phyloP scores from a whole-genome alignment of 2,113 vertebrate species.

The Gobiocypris rarus region DNA sequence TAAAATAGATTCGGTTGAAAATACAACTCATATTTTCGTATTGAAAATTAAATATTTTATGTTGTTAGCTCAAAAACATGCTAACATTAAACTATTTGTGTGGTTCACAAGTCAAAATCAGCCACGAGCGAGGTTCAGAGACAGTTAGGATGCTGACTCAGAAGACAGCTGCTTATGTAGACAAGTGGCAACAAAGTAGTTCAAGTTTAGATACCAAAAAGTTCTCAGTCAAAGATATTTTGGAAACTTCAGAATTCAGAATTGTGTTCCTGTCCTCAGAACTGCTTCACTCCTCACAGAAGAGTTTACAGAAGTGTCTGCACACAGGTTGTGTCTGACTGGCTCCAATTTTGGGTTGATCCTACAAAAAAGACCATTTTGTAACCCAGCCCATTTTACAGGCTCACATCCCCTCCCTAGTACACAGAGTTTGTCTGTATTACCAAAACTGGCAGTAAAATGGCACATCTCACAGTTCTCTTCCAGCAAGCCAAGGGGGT shows the following conservation, averaged over 20 bases:
- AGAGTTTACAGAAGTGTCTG: neutral
- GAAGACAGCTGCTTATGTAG: neutral
- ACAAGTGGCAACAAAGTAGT: neutral
- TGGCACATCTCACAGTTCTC: constrained; percentile 34
- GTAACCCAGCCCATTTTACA: neutral
- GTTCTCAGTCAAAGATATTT: neutral
- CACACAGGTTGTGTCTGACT: neutral
- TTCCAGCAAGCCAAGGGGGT: constrained; percentile 37
- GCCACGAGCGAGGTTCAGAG: neutral
- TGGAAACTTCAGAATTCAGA: neutral
- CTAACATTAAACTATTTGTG: neutral
- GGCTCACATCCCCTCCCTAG: constrained; percentile 4
- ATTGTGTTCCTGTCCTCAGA: neutral
- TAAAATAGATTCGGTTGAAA: too few species aligned
- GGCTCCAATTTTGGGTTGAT: constrained; percentile 12
- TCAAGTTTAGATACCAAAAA: neutral
- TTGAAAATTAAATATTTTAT: too few species aligned
- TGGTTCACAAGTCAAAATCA: neutral
- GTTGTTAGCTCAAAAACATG: neutral
- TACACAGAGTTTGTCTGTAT: constrained; percentile 21
- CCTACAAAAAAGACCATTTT: neutral
- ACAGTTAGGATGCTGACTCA: neutral
- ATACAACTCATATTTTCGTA: neutral
- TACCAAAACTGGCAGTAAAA: constrained; percentile 39
- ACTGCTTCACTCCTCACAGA: neutral